phyloP scores from a whole-genome alignment of 2,113 vertebrate genomes.

The Megaptera novaeangliae region DNA sequence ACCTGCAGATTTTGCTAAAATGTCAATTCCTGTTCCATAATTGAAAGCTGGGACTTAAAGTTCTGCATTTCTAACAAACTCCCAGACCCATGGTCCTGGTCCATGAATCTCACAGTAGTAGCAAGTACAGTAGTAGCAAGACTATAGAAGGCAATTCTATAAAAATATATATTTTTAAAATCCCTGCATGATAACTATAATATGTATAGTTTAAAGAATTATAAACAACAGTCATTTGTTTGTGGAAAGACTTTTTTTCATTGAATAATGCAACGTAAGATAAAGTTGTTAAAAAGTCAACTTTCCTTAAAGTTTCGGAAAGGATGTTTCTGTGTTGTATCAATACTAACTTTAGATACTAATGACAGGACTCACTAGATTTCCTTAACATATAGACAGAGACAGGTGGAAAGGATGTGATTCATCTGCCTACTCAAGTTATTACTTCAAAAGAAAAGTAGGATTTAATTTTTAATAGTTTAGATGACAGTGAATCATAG shows the following conservation, averaged over 20 bases:
- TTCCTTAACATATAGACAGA: neutral
- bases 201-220: neutral
- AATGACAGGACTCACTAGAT: neutral
- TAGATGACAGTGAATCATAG: neutral
- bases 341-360: neutral
- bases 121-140: neutral
- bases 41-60: neutral
- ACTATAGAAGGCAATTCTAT: neutral
- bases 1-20: neutral
- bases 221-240: neutral
- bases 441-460: neutral
- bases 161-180: neutral
- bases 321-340: neutral
- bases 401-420: neutral
- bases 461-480: neutral
- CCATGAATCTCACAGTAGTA: neutral
- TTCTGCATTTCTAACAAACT: neutral
- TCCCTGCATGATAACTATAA: neutral
- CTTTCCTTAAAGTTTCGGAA: neutral
- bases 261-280: neutral
- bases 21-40: neutral
- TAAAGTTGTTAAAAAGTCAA: neutral
- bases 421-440: neutral
- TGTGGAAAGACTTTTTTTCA: neutral
- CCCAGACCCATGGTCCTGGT: fast-evolving